Evolutionary conservation across 2,113 vertebrate species (phyloP), one percentile per base, ranked within the genome.

Genomic region (Hydrochoerus hydrochaeris): DNA sequence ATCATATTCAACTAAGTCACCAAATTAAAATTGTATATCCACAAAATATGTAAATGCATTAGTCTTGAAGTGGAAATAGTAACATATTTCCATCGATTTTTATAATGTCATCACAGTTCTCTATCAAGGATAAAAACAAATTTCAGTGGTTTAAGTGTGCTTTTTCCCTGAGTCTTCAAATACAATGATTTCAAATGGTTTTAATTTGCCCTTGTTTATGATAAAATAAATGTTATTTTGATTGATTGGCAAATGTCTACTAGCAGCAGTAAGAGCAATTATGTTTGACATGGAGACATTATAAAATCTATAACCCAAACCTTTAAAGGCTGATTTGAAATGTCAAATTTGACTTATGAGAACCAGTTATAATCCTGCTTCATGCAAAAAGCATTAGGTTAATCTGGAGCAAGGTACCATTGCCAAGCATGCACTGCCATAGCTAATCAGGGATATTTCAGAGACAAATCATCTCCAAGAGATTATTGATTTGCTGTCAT

Each of bases 401-500:
- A 98, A 98, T 98, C 98, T 97, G 97, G 95, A 98, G 97, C 96
- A 98, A 94, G 97, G 96, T 93, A 94, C 92, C 95, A 93, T 97
- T 98, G 98, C 98, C 98, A 97, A 98, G 98, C 91, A 92, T 97
- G 93, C 87, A 57, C 95, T 97, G 98, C 98, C 97, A 98, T 98
- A 98, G 98, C 99, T 98, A 99, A 98, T 98, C 98, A 99, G 98
- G 98, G 96, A 97, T 97, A 98, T 98, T 98, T 98, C 98, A 98
- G 97, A 98, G 98, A 83, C 58, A 97, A 97, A 98, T 97, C 32
- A 0, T 97, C 97, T 98, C 96, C 97, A 98, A 98, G 97, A 98
- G 94, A 96, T 98, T 98, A 99, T 98, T 97, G 98, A 99, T 98
- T 98, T 98, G 96, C 98, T 98, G 98, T 98, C 99, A 98, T 0